Percentiles rank a stretch among this genome's conserved stretches.
Evolutionary conservation across 2,797 vertebrate species (phyloP).

Genomic region (Chaunax sp.): DNA sequence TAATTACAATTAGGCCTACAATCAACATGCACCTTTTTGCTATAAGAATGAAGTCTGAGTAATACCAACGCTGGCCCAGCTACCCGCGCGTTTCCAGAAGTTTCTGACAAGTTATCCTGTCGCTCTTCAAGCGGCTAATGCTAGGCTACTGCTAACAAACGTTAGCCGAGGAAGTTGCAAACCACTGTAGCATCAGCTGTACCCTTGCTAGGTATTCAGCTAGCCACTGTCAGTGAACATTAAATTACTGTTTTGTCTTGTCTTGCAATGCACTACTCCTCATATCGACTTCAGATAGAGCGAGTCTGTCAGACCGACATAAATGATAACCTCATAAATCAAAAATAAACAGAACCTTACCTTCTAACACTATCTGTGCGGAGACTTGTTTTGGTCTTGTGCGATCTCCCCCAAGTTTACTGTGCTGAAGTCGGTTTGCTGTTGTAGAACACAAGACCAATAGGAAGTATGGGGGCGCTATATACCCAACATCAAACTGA

Average conservation of each 20-base stretch:
- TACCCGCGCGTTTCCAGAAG: conserved; percentile 62
- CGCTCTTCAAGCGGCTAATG: conserved; percentile 20
- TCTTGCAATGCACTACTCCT: neutral
- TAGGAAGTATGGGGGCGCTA: accelerated
- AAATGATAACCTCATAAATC: neutral
- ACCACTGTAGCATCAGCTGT: conserved; percentile 60
- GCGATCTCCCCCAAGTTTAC: neutral
- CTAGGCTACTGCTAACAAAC: conserved; percentile 26
- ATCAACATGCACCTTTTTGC: neutral
- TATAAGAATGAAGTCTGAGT: neutral
- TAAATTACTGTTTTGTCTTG: neutral
- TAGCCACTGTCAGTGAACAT: conserved; percentile 1
- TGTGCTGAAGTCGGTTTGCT: conserved; percentile 42
- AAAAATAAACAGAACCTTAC: conserved; percentile 22
- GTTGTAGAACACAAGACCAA: accelerated
- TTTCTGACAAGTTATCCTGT: conserved; percentile 59
- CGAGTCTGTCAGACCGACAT: neutral
- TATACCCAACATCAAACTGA: conserved; percentile 23
- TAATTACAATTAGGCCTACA: neutral
- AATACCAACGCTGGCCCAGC: neutral
- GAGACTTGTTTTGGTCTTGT: conserved; percentile 61
- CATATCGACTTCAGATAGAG: neutral
- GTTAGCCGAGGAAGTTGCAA: conserved; percentile 12
- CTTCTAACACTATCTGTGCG: conserved; percentile 12
- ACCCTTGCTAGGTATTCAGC: conserved; percentile 9